Evolutionary conservation across 2,888 invertebrate species (phyloP), one percentile per base, ranked within the genome.

Genomic region (Troglohyphantes excavatus): DNA sequence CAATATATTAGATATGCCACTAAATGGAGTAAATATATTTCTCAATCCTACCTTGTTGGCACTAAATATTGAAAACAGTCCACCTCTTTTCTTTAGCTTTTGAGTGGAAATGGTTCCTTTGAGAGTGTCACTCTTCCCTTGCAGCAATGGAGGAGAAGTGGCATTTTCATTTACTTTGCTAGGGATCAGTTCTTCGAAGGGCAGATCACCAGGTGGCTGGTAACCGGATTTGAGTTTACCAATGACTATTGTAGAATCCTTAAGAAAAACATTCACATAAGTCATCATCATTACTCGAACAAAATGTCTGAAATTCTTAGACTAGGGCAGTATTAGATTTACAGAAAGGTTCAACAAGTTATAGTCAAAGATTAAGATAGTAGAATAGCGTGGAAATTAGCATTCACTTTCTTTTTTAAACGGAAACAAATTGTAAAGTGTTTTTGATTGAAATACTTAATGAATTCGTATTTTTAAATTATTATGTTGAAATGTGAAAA

Each of bases 191-290:
- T 99, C 98, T 94, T 99, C 98, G 94, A 99, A 99, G 27, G 97
- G 96, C 93, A 98, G 96, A 94, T 99, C 98, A 82, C 96, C 96
- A 1, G 99, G 99, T 17, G 98, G 98, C 91, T 96, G 95, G 94
- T 98, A 99, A 61, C 99, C 99, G 13, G 98, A 98, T 94, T 99
- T 98, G 94, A 97, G 98, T 94, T 97, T 96, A 93, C 98, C 98
- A 94, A 98, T 96, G 81, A 98, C 98, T 93, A 97, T 93, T 93
- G 95, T 94, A 91, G 96, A 96, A 94, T 98, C 98, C 96, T 97
- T 93, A 27, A 94, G 91, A 43, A 75, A 75, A 46, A 19, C 23
- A 43, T 19, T 19, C 0, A 65, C 0, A 1, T 2, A 23, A n/a
- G 19, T 33, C 17, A 9, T 7, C 11, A 29, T 9, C 33, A 6